Evolutionary conservation across 2,888 invertebrate species (phyloP).

Genomic region (Eupithecia vulgata): DNA sequence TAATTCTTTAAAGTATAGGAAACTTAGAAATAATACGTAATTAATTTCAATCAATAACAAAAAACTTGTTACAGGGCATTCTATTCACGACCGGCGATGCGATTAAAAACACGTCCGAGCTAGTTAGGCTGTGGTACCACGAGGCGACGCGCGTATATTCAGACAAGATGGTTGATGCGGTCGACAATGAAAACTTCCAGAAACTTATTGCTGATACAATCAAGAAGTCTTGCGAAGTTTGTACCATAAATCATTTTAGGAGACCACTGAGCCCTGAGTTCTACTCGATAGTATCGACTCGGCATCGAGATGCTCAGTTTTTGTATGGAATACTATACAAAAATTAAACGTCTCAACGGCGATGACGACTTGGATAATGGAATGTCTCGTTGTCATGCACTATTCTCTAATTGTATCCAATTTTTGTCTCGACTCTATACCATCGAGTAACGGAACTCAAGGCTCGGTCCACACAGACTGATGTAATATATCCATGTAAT

Average conservation of each 20-base stretch:
- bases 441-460: neutral
- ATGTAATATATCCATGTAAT: neutral
- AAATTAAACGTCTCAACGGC: neutral
- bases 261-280: neutral
- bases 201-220: slow-evolving; percentile 90
- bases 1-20: neutral
- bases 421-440: neutral
- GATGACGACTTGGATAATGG: neutral
- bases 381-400: neutral
- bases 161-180: slow-evolving; percentile 94
- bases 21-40: neutral
- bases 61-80: slow-evolving; percentile 86
- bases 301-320: too few species aligned
- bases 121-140: slow-evolving; percentile 94
- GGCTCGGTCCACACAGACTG: neutral
- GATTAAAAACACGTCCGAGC: slow-evolving; percentile 87
- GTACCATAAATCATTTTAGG: neutral
- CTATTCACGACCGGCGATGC: slow-evolving; percentile 92
- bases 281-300: neutral
- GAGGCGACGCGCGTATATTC: slow-evolving; percentile 95
- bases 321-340: neutral
- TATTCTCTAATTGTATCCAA: neutral
- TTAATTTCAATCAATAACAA: neutral
- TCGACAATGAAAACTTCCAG: slow-evolving; percentile 88
- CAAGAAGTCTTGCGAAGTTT: slow-evolving; percentile 89